A percentile compares a stretch with the other conserved stretches of the same genome.
Evolutionary conservation across 2,888 invertebrate species (phyloP).

Genomic region (Hartigia nigra): DNA sequence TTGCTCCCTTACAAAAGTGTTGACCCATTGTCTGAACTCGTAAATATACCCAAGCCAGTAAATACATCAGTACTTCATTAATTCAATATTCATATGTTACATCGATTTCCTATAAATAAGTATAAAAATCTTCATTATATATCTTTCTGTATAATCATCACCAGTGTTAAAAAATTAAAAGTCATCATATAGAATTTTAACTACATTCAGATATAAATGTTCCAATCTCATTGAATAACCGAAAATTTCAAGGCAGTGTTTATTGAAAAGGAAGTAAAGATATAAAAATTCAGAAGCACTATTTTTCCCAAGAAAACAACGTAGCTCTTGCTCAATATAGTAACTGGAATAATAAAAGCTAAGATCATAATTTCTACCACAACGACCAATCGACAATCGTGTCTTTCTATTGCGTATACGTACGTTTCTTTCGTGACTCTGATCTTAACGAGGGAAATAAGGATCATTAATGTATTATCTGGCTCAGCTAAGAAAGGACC

Average conservation of each 20-base stretch:
- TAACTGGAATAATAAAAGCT: neutral
- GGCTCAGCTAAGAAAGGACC: neutral
- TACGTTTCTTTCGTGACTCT: neutral
- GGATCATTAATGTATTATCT: slow-evolving; percentile 1
- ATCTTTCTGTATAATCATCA: neutral
- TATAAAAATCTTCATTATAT: neutral
- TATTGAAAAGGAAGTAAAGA: neutral
- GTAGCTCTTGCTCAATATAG: neutral
- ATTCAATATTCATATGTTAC: neutral
- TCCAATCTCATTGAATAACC: neutral
- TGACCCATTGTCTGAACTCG: neutral
- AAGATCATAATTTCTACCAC: neutral
- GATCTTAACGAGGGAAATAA: slow-evolving; percentile 6
- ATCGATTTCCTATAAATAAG: neutral
- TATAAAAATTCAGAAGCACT: neutral
- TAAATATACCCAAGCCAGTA: neutral
- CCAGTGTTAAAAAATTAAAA: neutral
- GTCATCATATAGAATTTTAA: neutral
- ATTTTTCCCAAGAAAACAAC: neutral
- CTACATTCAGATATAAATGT: neutral
- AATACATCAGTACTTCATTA: neutral
- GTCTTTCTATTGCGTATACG: neutral
- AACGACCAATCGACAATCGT: neutral
- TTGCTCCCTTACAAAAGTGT: neutral
- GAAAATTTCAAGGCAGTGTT: neutral